Evolutionary conservation across 2,888 invertebrate species (phyloP).

Genomic region (Poecilobothrus nobilitatus): DNA sequence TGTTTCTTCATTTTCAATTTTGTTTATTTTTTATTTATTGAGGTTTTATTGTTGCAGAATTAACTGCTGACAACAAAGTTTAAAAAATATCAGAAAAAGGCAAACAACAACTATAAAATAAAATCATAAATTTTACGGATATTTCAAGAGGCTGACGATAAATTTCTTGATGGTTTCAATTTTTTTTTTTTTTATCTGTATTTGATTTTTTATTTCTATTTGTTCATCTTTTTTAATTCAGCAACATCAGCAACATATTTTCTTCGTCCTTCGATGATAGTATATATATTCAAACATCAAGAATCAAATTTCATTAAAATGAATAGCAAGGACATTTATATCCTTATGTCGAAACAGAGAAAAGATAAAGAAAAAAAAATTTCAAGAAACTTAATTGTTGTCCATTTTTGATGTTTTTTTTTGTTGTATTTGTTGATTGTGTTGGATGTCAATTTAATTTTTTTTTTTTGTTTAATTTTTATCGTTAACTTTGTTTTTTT

Average conservation of each 20-base stretch:
- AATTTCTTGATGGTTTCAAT: neutral
- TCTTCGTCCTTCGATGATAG: no score
- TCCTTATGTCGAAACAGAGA: neutral
- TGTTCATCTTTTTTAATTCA: neutral
- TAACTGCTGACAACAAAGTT: neutral
- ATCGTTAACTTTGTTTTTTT: neutral
- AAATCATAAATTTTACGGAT: no score
- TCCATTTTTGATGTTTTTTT: no score
- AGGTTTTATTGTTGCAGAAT: neutral
- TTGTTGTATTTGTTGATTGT: neutral
- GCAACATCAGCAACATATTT: neutral
- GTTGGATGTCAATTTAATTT: neutral
- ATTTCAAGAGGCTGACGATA: no score
- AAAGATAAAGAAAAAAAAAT: no score
- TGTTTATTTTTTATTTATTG: neutral
- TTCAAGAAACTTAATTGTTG: no score
- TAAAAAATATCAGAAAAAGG: neutral
- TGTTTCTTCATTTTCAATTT: neutral
- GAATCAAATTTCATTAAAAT: conserved; percentile 2
- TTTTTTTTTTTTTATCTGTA: neutral
- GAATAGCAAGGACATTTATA: conserved; percentile 4
- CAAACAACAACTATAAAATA: no score
- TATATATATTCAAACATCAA: neutral
- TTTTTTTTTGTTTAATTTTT: neutral
- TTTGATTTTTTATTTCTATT: neutral